Conservation (phyloP, 2,113 vertebrate genomes). For the Grammomys surdaster region DNA sequence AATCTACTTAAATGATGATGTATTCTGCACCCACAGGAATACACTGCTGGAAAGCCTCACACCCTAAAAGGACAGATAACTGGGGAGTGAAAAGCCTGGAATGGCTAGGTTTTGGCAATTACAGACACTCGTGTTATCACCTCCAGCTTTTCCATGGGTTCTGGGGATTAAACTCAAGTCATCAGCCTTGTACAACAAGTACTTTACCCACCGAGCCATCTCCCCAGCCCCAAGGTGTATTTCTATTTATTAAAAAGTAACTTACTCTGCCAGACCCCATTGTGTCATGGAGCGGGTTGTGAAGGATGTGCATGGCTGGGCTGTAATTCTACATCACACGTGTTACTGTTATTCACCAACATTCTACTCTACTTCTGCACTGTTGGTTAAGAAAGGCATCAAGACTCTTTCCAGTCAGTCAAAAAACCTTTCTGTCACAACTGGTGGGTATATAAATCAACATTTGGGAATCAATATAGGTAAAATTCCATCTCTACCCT, state of each 20-base stretch:
- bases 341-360: neutral
- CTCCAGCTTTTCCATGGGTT: neutral
- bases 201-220: neutral
- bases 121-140: neutral
- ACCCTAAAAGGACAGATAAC: neutral
- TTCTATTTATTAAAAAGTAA: neutral
- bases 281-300: neutral
- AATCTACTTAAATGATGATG: conserved; percentile 37
- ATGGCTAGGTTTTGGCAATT: neutral
- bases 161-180: neutral
- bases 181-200: neutral
- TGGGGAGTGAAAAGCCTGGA: conserved; percentile 13
- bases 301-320: neutral
- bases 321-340: neutral
- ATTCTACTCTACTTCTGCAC: neutral
- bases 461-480: neutral
- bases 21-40: neutral
- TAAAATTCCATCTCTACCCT: neutral
- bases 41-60: neutral
- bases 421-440: neutral
- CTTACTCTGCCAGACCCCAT: neutral
- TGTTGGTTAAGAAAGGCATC: conserved; percentile 9
- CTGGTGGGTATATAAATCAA: neutral
- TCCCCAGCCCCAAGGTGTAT: neutral
- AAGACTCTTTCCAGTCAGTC: neutral